These are phyloP conservation scores for Hestina assimilis DNA, from an alignment of 1,140 invertebrate genomes.

Conservation along the genomic window DNA sequence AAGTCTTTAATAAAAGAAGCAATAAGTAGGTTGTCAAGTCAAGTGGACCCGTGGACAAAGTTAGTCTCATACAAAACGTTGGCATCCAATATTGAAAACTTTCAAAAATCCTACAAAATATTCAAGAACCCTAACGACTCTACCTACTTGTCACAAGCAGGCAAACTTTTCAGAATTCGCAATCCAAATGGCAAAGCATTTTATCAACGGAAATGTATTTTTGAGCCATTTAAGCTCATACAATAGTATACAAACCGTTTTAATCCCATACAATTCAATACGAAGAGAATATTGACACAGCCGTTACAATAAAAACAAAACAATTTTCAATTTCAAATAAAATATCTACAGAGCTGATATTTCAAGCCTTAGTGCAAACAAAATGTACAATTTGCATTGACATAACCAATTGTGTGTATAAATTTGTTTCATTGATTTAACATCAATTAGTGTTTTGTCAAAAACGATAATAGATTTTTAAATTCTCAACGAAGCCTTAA, in stretches of 20 bases:
- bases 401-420: constrained; percentile 10
- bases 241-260: neutral
- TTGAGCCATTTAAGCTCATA: neutral
- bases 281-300: constrained; percentile 1
- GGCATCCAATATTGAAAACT: no score
- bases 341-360: constrained; percentile 4
- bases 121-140: no score
- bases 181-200: no score
- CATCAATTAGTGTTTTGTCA: neutral
- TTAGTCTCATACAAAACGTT: no score
- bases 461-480: no score
- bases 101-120: no score
- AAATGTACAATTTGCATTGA: constrained; percentile 10
- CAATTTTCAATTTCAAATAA: constrained; percentile 6
- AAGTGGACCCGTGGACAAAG: no score
- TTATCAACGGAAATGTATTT: neutral
- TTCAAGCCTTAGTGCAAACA: constrained; percentile 10
- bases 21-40: no score
- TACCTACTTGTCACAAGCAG: no score
- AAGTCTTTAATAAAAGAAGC: no score
- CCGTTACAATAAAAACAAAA: constrained; percentile 7
- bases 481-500: no score
- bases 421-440: constrained; percentile 8
- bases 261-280: neutral
- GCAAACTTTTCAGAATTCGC: no score